Evolutionary conservation across 2,888 invertebrate genomes (phyloP).

Genomic region (Sipha maydis): DNA sequence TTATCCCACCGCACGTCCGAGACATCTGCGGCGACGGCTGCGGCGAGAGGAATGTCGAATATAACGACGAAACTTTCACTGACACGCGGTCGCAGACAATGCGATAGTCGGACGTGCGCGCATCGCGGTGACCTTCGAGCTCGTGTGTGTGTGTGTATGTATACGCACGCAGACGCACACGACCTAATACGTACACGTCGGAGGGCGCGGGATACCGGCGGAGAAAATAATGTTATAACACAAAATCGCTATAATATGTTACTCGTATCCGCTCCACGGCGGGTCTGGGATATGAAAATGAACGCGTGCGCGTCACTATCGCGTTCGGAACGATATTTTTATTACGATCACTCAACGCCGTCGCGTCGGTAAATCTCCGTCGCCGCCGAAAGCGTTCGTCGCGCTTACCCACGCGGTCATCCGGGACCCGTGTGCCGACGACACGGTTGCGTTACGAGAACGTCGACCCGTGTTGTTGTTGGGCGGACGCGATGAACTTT

Average conservation of each 20-base stretch:
- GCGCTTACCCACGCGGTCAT: conserved; percentile 40
- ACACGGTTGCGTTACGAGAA: background rate
- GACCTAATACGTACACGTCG: background rate
- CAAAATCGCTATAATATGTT: too few relatives aligned
- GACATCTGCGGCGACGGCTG: background rate
- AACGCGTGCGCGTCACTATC: background rate
- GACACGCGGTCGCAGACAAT: conserved; percentile 28
- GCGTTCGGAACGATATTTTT: background rate
- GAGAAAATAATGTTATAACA: too few relatives aligned
- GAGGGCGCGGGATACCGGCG: conserved; percentile 11
- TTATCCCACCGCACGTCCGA: background rate
- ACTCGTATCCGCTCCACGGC: background rate
- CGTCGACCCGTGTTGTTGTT: too few relatives aligned
- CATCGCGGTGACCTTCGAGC: background rate
- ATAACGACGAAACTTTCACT: conserved; percentile 40
- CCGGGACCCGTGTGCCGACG: background rate
- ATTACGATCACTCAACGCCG: background rate
- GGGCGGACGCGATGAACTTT: conserved; percentile 38
- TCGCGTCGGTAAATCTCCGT: background rate
- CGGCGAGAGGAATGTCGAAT: conserved; percentile 41
- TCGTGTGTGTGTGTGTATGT: background rate
- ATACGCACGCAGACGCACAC: too few relatives aligned
- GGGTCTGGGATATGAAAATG: background rate
- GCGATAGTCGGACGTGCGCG: conserved; percentile 8
- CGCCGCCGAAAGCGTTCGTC: background rate